Evolutionary conservation across 2,888 invertebrate genomes (phyloP).

Genomic region (Incurvaria masculella): DNA sequence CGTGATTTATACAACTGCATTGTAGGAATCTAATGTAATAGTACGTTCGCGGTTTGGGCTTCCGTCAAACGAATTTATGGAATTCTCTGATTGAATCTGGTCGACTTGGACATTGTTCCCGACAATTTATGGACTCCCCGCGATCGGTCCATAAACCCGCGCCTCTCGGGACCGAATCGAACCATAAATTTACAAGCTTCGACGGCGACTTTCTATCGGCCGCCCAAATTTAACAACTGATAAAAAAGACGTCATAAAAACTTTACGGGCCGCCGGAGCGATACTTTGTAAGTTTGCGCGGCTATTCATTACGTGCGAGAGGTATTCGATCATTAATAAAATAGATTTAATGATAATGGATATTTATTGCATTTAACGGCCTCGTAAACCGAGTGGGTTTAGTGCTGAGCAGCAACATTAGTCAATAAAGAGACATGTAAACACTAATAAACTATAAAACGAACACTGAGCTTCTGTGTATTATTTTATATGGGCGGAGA

Average conservation of each 20-base stretch:
- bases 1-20: not conserved
- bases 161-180: not conserved
- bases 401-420: not conserved
- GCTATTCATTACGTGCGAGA: not conserved
- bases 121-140: not conserved
- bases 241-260: not conserved
- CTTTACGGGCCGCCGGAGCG: not conserved
- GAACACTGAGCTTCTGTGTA: not conserved
- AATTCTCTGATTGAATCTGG: not conserved
- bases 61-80: not conserved
- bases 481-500: not conserved
- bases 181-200: not conserved
- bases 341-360: constrained; percentile 25
- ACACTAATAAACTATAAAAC: not conserved
- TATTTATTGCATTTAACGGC: not conserved
- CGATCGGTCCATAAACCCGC: not conserved
- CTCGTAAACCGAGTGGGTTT: not conserved
- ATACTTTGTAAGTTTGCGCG: not conserved
- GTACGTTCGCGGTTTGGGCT: not conserved
- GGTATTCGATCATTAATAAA: constrained; percentile 35
- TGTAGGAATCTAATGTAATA: not conserved
- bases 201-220: not conserved
- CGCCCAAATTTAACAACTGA: not conserved
- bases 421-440: not conserved
- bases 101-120: not conserved